These are phyloP conservation scores for Physeter macrocephalus DNA, from an alignment of 2,113 vertebrate genomes.

Conservation along the genomic window DNA sequence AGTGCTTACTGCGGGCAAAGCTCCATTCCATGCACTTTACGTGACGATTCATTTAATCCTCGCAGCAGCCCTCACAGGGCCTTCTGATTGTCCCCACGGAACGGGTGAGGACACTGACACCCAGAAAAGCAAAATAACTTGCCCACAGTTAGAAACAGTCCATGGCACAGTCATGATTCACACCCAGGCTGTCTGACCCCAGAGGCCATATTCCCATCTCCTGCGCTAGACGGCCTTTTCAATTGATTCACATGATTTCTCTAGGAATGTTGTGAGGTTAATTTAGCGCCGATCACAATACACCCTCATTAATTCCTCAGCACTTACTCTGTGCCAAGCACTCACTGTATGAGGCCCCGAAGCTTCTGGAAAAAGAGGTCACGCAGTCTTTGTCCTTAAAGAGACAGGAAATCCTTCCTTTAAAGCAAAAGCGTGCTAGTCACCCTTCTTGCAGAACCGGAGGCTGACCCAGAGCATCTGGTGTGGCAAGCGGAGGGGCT, in stretches of 20 bases:
- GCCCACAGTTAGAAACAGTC: not conserved
- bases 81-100: not conserved
- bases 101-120: not conserved
- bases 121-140: not conserved
- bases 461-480: not conserved
- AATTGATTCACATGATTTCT: not conserved
- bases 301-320: not conserved
- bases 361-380: not conserved
- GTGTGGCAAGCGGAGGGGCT: not conserved
- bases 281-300: not conserved
- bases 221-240: not conserved
- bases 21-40: not conserved
- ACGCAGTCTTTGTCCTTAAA: not conserved
- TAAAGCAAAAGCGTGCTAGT: not conserved
- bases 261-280: not conserved
- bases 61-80: not conserved
- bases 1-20: not conserved
- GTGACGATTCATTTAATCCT: not conserved
- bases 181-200: not conserved
- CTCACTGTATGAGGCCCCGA: not conserved
- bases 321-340: not conserved
- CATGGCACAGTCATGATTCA: rapidly evolving
- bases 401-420: conserved; percentile 28
- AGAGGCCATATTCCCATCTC: not conserved
- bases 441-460: not conserved